Conservation (phyloP, 1,140 invertebrate species). For the Pseudobourletiella spinata region DNA sequence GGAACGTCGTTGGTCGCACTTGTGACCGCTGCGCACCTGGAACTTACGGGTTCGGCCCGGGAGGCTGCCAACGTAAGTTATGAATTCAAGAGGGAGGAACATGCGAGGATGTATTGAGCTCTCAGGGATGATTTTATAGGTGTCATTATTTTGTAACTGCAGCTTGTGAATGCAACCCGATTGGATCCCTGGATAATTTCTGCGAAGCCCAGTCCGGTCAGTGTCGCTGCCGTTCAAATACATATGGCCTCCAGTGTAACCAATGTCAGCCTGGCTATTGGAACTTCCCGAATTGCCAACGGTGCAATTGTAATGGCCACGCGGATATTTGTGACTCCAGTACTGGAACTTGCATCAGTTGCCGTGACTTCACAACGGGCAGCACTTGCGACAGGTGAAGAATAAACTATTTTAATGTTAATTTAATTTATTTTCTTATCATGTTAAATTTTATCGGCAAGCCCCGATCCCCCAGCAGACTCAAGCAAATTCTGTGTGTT, state of each 20-base stretch:
- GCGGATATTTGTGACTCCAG: constrained; percentile 84
- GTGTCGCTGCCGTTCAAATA: constrained; percentile 87
- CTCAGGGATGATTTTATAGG: not conserved
- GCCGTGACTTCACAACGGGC: constrained; percentile 78
- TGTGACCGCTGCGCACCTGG: constrained; percentile 93
- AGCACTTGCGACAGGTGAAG: constrained; percentile 75
- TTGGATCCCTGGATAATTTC: constrained; percentile 89
- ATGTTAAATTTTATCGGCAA: not conserved
- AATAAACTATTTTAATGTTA: constrained; percentile 12
- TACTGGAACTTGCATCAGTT: constrained; percentile 84
- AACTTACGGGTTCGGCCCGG: constrained; percentile 89
- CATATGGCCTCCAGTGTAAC: constrained; percentile 86
- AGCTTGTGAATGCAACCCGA: constrained; percentile 91
- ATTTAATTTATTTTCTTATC: not conserved
- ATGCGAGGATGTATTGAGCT: not conserved
- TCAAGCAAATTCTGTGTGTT: no score
- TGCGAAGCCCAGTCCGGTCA: constrained; percentile 87
- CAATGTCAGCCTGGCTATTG: constrained; percentile 90
- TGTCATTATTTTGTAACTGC: no score
- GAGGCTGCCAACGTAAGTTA: constrained; percentile 66
- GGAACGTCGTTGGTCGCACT: constrained; percentile 82
- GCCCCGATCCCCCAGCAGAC: no score
- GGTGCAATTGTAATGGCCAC: constrained; percentile 95
- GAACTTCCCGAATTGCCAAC: constrained; percentile 90
- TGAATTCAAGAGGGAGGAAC: no score